Conservation (phyloP, 2,888 invertebrate genomes). For the Malacosoma neustria region DNA sequence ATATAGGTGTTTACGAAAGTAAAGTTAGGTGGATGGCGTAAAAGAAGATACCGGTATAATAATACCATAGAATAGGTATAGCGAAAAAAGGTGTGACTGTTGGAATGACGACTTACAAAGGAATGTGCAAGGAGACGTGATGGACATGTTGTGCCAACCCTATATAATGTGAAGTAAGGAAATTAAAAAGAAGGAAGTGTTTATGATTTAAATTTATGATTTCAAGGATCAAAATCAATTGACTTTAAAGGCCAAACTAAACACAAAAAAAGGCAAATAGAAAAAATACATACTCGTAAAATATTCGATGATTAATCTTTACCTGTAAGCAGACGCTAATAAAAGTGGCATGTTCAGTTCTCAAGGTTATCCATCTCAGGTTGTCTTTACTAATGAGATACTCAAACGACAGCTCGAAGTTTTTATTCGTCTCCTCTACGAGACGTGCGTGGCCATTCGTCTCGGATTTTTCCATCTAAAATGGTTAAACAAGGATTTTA, state of each 20-base stretch:
- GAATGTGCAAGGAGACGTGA: too few relatives aligned
- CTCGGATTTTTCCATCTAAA: slow-evolving; percentile 44
- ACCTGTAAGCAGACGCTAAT: slow-evolving; percentile 94
- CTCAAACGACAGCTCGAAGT: slow-evolving; percentile 93
- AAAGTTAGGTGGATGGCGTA: too few relatives aligned
- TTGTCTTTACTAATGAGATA: slow-evolving; percentile 94
- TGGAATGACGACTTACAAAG: too few relatives aligned
- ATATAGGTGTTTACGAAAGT: too few relatives aligned
- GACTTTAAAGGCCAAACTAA: neutral
- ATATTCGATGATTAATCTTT: slow-evolving; percentile 6
- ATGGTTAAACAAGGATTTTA: too few relatives aligned
- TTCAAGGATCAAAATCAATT: neutral
- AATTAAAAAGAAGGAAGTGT: too few relatives aligned
- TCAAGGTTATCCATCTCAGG: slow-evolving; percentile 94
- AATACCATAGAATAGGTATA: too few relatives aligned
- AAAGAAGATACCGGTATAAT: too few relatives aligned
- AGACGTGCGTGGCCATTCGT: slow-evolving; percentile 52
- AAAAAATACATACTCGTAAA: neutral
- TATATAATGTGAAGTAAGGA: too few relatives aligned
- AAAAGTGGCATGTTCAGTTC: slow-evolving; percentile 93
- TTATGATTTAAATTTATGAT: too few relatives aligned
- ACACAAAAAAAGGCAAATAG: slow-evolving; percentile 1
- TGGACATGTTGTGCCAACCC: too few relatives aligned
- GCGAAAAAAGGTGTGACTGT: too few relatives aligned
- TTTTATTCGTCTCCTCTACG: slow-evolving; percentile 55